These are phyloP conservation scores for Trochalopteron elliotii DNA, from an alignment of 2,113 vertebrate genomes.

Conservation along the genomic window DNA sequence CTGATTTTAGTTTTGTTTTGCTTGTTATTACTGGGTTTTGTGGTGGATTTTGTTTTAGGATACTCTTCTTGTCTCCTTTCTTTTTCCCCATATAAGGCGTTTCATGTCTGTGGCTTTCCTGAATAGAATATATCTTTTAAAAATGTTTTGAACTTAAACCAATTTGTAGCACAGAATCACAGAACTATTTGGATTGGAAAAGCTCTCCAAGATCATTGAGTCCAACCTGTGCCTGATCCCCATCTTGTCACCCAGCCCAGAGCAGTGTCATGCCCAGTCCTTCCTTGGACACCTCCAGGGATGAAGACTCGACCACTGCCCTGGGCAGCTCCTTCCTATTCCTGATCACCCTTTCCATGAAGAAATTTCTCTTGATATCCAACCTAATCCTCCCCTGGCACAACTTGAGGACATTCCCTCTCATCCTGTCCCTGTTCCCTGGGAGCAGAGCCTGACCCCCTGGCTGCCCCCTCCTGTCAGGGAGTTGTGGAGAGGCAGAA, in stretches of 20 bases:
- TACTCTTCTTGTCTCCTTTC: background rate
- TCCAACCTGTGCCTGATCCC: background rate
- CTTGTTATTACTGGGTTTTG: background rate
- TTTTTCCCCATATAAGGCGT: background rate
- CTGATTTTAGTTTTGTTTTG: background rate
- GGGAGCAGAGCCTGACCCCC: background rate
- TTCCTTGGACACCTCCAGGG: background rate
- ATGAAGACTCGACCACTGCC: background rate
- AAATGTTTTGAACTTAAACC: background rate
- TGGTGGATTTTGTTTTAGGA: background rate
- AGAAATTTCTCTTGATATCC: background rate
- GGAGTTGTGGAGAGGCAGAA: background rate
- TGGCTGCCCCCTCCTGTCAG: background rate
- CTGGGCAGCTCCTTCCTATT: background rate
- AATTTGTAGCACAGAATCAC: background rate
- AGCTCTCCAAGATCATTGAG: background rate
- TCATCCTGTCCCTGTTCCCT: background rate
- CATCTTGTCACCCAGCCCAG: background rate
- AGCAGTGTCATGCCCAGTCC: background rate
- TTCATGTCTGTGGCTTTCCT: background rate
- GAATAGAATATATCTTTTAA: background rate
- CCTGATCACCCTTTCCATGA: background rate
- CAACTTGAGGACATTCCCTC: fast-evolving
- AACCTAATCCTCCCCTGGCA: background rate
- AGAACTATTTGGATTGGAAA: background rate